Evolutionary conservation across 2,888 invertebrate species (phyloP), one percentile per base, ranked within the genome.

Genomic region (Candidula unifasciata): DNA sequence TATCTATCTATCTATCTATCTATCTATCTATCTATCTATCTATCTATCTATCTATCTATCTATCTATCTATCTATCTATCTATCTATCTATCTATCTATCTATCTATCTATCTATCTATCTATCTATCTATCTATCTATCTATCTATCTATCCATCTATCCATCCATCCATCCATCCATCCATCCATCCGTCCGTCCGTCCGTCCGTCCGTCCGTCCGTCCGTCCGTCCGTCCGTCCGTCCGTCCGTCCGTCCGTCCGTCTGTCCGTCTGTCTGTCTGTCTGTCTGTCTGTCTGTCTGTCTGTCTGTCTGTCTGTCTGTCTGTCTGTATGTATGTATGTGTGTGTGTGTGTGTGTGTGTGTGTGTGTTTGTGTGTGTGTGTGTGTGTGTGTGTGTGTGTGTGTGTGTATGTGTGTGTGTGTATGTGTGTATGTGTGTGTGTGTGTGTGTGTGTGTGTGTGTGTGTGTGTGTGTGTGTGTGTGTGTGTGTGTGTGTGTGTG

Each of bases 241-340:
- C 37, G 18, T 73, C 73, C 35, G 18, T 73, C 35, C 71, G 24
- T 71, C 44, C 74, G 24, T 82, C n/a, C n/a, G n/a, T n/a, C n/a
- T n/a, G n/a, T n/a, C n/a, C n/a, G n/a, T n/a, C n/a, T n/a, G n/a
- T n/a, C 37, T 82, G 21, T 74, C 54, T 60, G 10, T 82, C 64
- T 57, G 16, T 76, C 54, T 57, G n/a, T 74, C 73, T 64, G 16
- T 82, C 35, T 60, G 16, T 82, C 57, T 73, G 27, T 74, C 35
- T 54, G 33, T 64, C 64, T 82, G 0, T 77, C 52, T 77, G 37
- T 82, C 57, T 74, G 30, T 82, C n/a, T 82, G 30, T 69, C n/a
- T n/a, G n/a, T n/a, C n/a, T n/a, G n/a, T n/a, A n/a, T n/a, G n/a
- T n/a, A n/a, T n/a, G n/a, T n/a, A n/a, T n/a, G n/a, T n/a, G n/a